Evolutionary conservation across 1,140 invertebrate species (phyloP).

Genomic region (Pinna nobilis): DNA sequence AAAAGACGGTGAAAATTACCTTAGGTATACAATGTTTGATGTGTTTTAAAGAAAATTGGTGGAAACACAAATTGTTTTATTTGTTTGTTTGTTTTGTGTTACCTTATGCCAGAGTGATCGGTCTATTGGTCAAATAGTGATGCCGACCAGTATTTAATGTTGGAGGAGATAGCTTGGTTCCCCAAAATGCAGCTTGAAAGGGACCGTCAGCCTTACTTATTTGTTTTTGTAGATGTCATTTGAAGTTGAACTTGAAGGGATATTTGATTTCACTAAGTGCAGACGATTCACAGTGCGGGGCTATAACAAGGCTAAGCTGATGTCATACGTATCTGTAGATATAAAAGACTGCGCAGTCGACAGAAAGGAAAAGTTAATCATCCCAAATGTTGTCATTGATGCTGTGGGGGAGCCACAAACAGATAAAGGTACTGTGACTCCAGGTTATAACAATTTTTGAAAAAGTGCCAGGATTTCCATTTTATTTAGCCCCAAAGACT

Average conservation of each 20-base stretch:
- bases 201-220: background rate
- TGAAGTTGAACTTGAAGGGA: conserved; percentile 23
- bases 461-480: too few species aligned
- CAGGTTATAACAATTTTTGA: too few species aligned
- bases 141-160: too few species aligned
- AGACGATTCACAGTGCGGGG: conserved; percentile 39
- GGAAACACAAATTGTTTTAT: too few species aligned
- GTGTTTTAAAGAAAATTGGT: too few species aligned
- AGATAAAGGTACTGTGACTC: conserved; percentile 18
- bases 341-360: conserved; percentile 46
- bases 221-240: conserved; percentile 30
- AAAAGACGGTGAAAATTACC: too few species aligned
- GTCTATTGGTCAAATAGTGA: too few species aligned
- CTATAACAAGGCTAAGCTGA: conserved; percentile 44
- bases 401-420: conserved; percentile 26
- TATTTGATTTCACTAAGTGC: conserved; percentile 47
- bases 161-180: too few species aligned
- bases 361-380: conserved; percentile 39
- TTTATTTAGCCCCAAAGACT: too few species aligned
- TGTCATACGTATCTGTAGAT: conserved; percentile 29
- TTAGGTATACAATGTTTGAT: too few species aligned
- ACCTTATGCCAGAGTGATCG: too few species aligned
- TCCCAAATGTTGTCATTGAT: conserved; percentile 44
- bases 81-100: too few species aligned
- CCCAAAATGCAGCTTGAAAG: background rate